Base-by-base conservation (phyloP, 1,140 invertebrate species). In the Diachasma alloeum region DNA sequence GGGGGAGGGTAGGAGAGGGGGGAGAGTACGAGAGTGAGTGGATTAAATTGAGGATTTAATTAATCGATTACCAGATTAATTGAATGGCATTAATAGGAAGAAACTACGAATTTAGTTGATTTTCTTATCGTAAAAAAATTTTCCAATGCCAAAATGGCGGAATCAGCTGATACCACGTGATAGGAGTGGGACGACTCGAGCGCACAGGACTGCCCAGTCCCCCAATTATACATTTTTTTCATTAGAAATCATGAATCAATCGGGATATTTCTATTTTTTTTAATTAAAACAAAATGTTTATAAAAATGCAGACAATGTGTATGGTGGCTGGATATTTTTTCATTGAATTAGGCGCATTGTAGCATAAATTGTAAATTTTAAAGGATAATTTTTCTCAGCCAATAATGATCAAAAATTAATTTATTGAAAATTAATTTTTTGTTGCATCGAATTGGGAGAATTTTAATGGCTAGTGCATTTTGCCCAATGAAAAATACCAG, bases 251-350 rank as follows among this genome's bases (percentile, higher is more conserved):
- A 53, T 53, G 48, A 53, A 17, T 17, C 9, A 53, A 53, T 53
- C 48, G 24, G 59, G 24, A 63, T 13, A 63, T 13, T 24, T 11
- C 19, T 24, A 22, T 59, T 24, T 59, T 59, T 26, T 24, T 74
- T 39, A 73, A 73, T 19, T 31, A n/a, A 46, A 78, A 76, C 48
- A 75, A 66, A 80, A 68, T 39, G 17, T 75, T 36, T 68, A 73
- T 73, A 53, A 56, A 59, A 86, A 88, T 90, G 89, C 89, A 90
- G 89, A 90, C 89, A 90, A 90, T 90, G 89, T 90, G 89, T 90
- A 88, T 90, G 89, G 89, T 88, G 89, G 89, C 88, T 90, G 83
- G 86, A 88, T 85, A 84, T 70, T 75, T 71, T 37, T 42, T 68
- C 17, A 59, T 82, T 81, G 15, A 82, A 76, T 82, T 80, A 75